A percentile compares a stretch with the other conserved stretches of the same genome.
These are phyloP conservation scores for Microcaecilia unicolor DNA, from an alignment of 2,797 vertebrate genomes.

Conservation along the genomic window DNA sequence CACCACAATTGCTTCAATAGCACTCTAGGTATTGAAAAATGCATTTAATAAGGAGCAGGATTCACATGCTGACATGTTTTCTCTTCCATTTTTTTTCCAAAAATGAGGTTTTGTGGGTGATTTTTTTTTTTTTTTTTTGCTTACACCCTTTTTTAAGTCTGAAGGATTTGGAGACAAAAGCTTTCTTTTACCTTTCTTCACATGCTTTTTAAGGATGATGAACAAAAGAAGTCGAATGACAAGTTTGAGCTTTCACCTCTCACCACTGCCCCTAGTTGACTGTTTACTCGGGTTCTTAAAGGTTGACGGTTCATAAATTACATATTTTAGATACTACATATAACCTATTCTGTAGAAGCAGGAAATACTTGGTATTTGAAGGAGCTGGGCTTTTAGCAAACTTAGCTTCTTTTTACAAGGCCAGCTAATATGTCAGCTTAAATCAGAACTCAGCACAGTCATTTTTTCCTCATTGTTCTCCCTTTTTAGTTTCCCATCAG, in stretches of 20 bases:
- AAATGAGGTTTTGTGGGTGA: slow-evolving; percentile 24
- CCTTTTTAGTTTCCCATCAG: too few species aligned
- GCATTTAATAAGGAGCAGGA: slow-evolving; percentile 43
- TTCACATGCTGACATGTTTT: slow-evolving; percentile 27
- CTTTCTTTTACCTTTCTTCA: slow-evolving; percentile 7
- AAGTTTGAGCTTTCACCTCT: slow-evolving; percentile 23
- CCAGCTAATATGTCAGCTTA: too few species aligned
- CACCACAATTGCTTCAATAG: too few species aligned
- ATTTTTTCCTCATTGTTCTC: too few species aligned
- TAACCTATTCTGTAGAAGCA: too few species aligned
- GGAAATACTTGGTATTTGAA: too few species aligned
- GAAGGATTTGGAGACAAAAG: slow-evolving; percentile 33
- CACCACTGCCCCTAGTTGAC: slow-evolving; percentile 26
- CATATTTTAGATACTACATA: too few species aligned
- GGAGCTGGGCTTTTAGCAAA: too few species aligned
- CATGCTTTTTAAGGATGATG: slow-evolving; percentile 12
- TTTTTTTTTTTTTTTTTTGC: slow-evolving; percentile 1
- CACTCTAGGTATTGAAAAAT: slow-evolving; percentile 39
- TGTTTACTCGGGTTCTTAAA: slow-evolving; percentile 27
- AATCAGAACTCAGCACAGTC: too few species aligned
- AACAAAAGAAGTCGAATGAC: slow-evolving; percentile 17
- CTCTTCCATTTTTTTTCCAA: slow-evolving; percentile 3
- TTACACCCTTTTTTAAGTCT: slow-evolving; percentile 28
- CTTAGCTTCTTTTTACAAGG: too few species aligned
- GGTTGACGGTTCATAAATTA: slow-evolving; percentile 38